Base-by-base conservation (phyloP, 2,888 invertebrate species). In the Xestoiulus laeticollis region DNA sequence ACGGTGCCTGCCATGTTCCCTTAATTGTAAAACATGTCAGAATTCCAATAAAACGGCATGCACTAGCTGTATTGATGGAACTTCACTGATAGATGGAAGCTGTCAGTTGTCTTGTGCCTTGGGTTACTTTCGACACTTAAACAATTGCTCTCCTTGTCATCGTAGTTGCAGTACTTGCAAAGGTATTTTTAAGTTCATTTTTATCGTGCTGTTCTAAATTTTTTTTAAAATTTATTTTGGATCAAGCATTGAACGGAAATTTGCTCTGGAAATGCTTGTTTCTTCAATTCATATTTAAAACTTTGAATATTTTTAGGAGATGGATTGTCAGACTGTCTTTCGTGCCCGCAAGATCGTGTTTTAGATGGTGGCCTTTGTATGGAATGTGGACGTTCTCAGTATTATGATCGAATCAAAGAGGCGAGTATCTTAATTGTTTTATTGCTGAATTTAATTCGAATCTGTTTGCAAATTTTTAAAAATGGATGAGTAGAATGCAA, bases 1-100 rank as follows among this genome's bases (percentile, higher is more conserved):
- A 48, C 83, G 89, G 38, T 97, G 97, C 91, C 93, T 96, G 90
- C 94, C 94, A 89, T 97, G 97, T 92, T 95, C 96, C 0, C 94
- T 94, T 0, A 96, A 96, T 85, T 97, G 97, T 92, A 93, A 94
- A 83, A 94, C 95, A 87, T 97, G 97, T 91, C 94, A 94, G 88
- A 95, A 94, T 89, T 94, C 94, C 90, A 94, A 94, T 30, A 87
- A 88, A 14, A 38, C 87, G 30, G 87, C 88, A 32, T 97, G 97
- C 92, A 94, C 95, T 86, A 94, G 95, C 26, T 97, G 97, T 91
- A 93, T 94, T 89, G 92, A 94, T 0, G 95, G 95, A 90, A 96
- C 96, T 96, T 95, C 94, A 89, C 92, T 96, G 87, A 96, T 88
- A 8, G 48, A 89, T n/a, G 87, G 88, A 30, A 84, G 59, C 22